These are phyloP conservation scores for Rousettus leschenaultii DNA, from an alignment of 2,113 vertebrate species.

Conservation along the genomic window DNA sequence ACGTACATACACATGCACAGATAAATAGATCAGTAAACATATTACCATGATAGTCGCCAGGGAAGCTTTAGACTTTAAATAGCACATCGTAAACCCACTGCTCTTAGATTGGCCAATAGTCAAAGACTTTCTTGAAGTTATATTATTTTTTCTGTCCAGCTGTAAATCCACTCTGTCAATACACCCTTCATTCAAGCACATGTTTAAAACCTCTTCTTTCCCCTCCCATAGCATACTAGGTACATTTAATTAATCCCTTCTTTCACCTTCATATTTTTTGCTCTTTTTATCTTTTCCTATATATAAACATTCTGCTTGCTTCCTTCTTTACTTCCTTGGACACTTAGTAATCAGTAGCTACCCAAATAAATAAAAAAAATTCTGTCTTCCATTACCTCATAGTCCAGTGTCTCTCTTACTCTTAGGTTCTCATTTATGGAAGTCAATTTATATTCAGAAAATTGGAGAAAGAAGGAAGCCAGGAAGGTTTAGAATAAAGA, in stretches of 20 bases:
- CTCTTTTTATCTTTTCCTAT: not conserved
- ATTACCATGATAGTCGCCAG: not conserved
- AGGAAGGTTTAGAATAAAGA: not conserved
- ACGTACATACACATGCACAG: too few species aligned
- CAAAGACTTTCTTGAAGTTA: not conserved
- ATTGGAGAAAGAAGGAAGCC: not conserved
- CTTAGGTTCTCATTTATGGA: not conserved
- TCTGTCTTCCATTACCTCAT: not conserved
- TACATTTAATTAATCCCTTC: not conserved
- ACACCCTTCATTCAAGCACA: not conserved
- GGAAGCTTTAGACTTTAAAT: not conserved
- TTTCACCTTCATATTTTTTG: not conserved
- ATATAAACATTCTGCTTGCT: not conserved
- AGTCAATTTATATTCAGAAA: not conserved
- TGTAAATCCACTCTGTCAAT: not conserved
- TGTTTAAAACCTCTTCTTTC: not conserved
- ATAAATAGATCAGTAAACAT: not conserved
- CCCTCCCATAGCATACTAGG: not conserved
- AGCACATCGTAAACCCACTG: not conserved
- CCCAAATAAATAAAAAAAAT: not conserved
- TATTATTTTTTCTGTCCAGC: too few species aligned
- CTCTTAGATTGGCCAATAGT: not conserved
- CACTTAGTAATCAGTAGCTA: not conserved
- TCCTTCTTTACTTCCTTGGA: not conserved
- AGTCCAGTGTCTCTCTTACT: not conserved